Evolutionary conservation across 2,113 vertebrate species (phyloP).

Genomic region (Apteryx mantelli): DNA sequence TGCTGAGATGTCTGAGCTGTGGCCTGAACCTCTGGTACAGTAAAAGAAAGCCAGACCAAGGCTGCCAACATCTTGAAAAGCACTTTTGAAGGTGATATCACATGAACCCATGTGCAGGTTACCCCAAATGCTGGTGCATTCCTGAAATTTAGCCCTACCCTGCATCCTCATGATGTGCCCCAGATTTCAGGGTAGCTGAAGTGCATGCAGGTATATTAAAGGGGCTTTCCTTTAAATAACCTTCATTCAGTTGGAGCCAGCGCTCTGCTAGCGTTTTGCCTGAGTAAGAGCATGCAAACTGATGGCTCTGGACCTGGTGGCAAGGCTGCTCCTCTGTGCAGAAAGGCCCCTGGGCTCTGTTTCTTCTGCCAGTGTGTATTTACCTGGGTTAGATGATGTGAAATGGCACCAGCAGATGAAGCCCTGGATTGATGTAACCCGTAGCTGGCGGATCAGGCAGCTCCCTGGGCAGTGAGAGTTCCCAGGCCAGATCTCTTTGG

Average conservation of each 20-base stretch:
- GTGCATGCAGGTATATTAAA: no score
- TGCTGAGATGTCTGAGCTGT: neutral
- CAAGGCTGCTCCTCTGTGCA: neutral
- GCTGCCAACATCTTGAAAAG: neutral
- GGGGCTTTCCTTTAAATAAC: neutral
- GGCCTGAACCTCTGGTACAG: neutral
- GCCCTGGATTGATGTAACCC: neutral
- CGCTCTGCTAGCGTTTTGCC: neutral
- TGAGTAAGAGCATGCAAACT: neutral
- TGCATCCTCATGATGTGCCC: neutral
- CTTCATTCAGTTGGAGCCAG: neutral
- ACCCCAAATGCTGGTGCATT: neutral
- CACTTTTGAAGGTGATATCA: neutral
- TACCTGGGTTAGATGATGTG: neutral
- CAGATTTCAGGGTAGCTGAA: neutral
- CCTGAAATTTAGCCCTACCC: neutral
- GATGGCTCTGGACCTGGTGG: neutral
- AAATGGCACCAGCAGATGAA: neutral
- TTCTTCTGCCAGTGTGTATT: neutral
- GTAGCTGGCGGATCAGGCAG: neutral
- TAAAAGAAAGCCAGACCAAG: rapidly evolving
- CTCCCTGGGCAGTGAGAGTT: neutral
- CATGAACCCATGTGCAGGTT: rapidly evolving
- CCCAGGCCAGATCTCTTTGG: neutral
- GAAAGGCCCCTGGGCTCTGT: neutral